Evolutionary conservation across 2,888 invertebrate species (phyloP), one percentile per base, ranked within the genome.

Genomic region (Drosophila crucigera): DNA sequence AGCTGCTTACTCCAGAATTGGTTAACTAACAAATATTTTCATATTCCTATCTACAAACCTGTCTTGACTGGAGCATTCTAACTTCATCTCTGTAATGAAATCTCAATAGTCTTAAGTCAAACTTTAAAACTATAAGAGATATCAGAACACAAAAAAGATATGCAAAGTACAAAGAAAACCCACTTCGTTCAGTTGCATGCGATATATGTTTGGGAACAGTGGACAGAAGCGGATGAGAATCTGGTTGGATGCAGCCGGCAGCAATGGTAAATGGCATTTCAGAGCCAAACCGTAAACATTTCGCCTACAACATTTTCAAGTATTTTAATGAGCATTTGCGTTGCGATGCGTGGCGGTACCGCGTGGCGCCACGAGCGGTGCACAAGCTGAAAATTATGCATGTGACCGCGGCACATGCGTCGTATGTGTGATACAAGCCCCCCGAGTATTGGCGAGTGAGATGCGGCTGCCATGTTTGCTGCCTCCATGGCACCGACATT

Each of bases 241-340:
- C 53, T 56, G 47, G 52, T 49, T 39, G 25, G 16, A 61, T 41
- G 54, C 62, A 43, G 56, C 73, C 71, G 64, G 70, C 62, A 74
- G 77, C 76, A 47, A 30, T 31, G 55, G 50, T 71, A 83, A 86
- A 76, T 78, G 78, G 52, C 87, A 87, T 80, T 86, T 77, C 82
- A 79, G 84, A 84, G 75, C 73, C 76, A 78, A 80, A 76, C 83
- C 79, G 50, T 81, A 72, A 76, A 76, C 76, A 86, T 88, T 83
- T 70, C 75, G 76, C 72, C 83, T 75, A 77, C 79, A 84, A 82
- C 75, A 85, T 85, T 84, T 82, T 71, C 65, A 68, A 70, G 79
- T 79, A 76, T 87, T 87, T 85, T 83, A 85, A 87, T 89, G 84
- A 85, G 84, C 82, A 82, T 77, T 86, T 81, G 75, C 37, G 30